phyloP scores from a whole-genome alignment of 2,113 vertebrate genomes.

The Romanogobio albipinnatus region DNA sequence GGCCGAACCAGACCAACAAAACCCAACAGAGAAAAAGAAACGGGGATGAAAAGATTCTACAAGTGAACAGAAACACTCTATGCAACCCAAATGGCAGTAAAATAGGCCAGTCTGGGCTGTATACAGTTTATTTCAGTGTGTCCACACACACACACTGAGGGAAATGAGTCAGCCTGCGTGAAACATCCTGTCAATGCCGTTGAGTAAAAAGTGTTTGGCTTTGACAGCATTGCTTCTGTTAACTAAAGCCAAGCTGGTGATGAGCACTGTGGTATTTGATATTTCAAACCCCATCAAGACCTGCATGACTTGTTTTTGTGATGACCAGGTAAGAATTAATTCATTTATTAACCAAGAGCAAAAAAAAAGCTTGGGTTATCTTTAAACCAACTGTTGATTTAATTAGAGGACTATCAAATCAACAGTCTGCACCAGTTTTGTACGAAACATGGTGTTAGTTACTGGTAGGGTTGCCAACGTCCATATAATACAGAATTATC shows the following conservation, averaged over 20 bases:
- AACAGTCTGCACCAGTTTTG: background rate
- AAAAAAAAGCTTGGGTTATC: background rate
- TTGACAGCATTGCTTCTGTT: constrained; percentile 21
- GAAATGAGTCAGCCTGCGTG: constrained; percentile 60
- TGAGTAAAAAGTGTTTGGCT: constrained; percentile 12
- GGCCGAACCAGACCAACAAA: constrained; percentile 62
- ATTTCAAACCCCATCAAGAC: constrained; percentile 1
- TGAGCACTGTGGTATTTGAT: background rate
- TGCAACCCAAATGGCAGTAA: constrained; percentile 60
- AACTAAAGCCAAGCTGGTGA: background rate
- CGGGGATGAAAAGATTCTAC: constrained; percentile 62
- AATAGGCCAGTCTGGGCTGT: constrained; percentile 58
- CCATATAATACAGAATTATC: background rate
- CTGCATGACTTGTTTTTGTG: background rate
- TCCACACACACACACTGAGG: constrained; percentile 51
- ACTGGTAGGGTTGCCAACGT: background rate
- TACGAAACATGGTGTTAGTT: background rate
- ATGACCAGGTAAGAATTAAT: background rate
- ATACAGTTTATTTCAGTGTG: constrained; percentile 72
- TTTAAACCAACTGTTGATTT: background rate
- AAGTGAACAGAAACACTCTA: constrained; percentile 67
- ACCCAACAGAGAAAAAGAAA: constrained; percentile 68
- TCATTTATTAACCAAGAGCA: background rate
- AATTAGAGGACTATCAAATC: constrained; percentile 14
- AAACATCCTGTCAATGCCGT: constrained; percentile 45